Evolutionary conservation across 2,113 vertebrate species (phyloP), one percentile per base, ranked within the genome.

Genomic region (Ammodytes dubius): DNA sequence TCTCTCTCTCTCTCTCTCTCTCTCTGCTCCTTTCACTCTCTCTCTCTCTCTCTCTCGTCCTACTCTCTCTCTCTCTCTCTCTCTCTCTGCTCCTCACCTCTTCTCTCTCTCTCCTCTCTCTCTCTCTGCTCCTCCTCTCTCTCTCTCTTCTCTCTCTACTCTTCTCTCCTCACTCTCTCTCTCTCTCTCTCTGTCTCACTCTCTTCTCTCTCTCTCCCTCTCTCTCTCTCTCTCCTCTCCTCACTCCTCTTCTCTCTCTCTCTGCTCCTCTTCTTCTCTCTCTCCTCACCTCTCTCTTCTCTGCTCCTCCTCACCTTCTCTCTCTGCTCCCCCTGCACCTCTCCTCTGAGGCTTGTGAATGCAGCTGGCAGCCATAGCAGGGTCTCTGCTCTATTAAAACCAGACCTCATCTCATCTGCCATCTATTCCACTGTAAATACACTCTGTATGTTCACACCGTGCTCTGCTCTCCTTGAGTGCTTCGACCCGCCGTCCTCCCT

Each of bases 341-440:
- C 66, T 87, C 89, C 86, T 88, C 89, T 69, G 90, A 85, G 90
- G 80, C 77, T 77, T 87, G 57, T 74, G 76, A 85, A 88, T 86
- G 89, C 92, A 90, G 89, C 88, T 85, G 91, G 86, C 81, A 83
- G 74, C 63, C 82, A 71, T 82, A 82, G 87, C 83, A 65, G 63
- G 27, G 73, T 88, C 87, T 86, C 82, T 52, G 87, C 88, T 91
- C 91, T 86, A 88, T 87, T 93, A 87, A 88, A 91, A 88, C 74
- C 68, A 85, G 82, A 74, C 84, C 85, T 87, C 87, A 87, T 90
- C 90, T 89, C 91, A 84, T 91, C 89, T 88, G 86, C 87, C 89
- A 82, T 90, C 90, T 83, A 65, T 74, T 81, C 73, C 82, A 81
- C 85, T 90, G 88, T 88, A 93, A 93, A 92, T 84, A 89, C 85